phyloP scores from a whole-genome alignment of 1,140 invertebrate species.

The Anastrepha obliqua region DNA sequence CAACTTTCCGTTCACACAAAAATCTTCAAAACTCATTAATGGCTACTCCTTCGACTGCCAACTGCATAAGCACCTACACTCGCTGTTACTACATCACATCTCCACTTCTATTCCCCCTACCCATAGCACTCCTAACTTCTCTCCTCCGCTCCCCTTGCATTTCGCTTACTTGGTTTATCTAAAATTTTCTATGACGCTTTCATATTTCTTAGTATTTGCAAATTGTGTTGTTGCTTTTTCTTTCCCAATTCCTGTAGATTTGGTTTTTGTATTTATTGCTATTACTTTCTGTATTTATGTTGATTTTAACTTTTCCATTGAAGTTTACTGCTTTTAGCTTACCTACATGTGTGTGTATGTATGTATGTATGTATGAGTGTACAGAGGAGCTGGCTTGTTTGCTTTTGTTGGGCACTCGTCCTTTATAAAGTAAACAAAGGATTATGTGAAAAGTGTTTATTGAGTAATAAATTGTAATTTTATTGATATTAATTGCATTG shows the following conservation, averaged over 20 bases:
- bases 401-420: not conserved
- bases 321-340: constrained; percentile 19
- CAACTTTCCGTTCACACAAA: no score
- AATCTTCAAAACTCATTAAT: no score
- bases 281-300: constrained; percentile 42
- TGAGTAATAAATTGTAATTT: constrained; percentile 53
- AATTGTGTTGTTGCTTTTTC: not conserved
- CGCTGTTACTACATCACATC: no score
- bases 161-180: not conserved
- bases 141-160: no score
- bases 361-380: not conserved
- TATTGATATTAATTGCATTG: constrained; percentile 51
- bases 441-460: constrained; percentile 52
- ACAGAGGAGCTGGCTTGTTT: not conserved
- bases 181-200: not conserved
- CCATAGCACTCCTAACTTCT: no score
- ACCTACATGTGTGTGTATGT: not conserved
- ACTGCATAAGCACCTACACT: no score
- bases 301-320: constrained; percentile 38
- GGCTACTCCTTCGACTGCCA: no score
- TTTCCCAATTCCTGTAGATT: not conserved
- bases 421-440: constrained; percentile 43
- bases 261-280: constrained; percentile 21
- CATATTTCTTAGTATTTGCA: constrained; percentile 31
- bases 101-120: no score